Percentiles rank a stretch among this genome's conserved stretches.
These are phyloP conservation scores for Pavo muticus DNA, from an alignment of 2,113 vertebrate species.

Conservation along the genomic window DNA sequence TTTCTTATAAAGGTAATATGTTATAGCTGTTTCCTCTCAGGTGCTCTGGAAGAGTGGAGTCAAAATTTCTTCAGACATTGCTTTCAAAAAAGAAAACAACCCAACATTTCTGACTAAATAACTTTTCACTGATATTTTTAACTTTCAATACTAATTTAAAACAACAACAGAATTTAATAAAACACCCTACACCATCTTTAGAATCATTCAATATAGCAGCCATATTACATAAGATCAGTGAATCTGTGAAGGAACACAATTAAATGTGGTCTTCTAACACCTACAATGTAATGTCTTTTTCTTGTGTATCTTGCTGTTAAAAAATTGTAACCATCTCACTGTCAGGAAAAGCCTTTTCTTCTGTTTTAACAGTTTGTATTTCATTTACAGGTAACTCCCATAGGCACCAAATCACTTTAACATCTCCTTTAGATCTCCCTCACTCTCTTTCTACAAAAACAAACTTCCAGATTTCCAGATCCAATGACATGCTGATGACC, in stretches of 20 bases:
- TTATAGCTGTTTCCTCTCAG: background rate
- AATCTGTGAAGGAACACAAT: background rate
- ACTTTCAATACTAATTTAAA: background rate
- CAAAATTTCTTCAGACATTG: background rate
- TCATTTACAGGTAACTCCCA: background rate
- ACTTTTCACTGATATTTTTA: background rate
- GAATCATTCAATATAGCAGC: background rate
- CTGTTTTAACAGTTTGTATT: background rate
- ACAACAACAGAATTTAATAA: background rate
- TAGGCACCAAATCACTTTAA: background rate
- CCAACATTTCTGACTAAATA: background rate
- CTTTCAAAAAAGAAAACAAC: background rate
- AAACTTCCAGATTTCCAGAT: slow-evolving; percentile 10
- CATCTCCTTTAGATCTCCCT: background rate
- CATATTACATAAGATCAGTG: background rate
- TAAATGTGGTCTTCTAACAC: background rate
- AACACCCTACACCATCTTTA: background rate
- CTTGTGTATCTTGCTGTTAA: background rate
- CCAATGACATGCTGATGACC: background rate
- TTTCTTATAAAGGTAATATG: background rate
- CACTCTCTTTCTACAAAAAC: background rate
- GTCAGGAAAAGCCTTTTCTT: background rate
- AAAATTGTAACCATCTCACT: background rate
- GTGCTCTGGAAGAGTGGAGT: background rate
- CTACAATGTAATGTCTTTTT: background rate